phyloP scores from a whole-genome alignment of 2,888 invertebrate species.

The Drepana falcataria region DNA sequence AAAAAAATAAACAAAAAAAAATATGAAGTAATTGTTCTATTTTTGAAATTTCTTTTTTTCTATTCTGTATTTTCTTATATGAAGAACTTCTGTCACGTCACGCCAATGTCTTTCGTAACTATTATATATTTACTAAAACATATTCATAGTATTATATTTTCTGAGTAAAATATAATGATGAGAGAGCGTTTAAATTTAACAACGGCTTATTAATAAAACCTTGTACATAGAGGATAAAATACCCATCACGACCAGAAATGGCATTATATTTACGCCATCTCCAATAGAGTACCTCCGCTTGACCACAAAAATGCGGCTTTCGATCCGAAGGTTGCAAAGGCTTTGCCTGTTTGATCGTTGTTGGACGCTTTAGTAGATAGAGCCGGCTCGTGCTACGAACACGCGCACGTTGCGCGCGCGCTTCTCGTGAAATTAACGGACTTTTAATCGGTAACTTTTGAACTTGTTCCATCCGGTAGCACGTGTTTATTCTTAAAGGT shows the following conservation, averaged over 20 bases:
- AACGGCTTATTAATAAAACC: slow-evolving; percentile 26
- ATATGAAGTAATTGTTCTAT: too few species aligned
- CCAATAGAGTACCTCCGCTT: slow-evolving; percentile 41
- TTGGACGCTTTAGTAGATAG: slow-evolving; percentile 57
- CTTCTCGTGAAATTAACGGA: slow-evolving; percentile 23
- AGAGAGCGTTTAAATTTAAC: too few species aligned
- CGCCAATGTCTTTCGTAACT: too few species aligned
- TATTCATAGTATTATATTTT: too few species aligned
- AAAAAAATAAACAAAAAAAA: too few species aligned
- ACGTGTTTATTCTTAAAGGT: neutral
- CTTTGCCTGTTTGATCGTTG: slow-evolving; percentile 55
- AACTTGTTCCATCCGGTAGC: slow-evolving; percentile 26
- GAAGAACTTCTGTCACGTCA: too few species aligned
- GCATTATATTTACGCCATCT: slow-evolving; percentile 57
- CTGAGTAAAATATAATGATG: too few species aligned
- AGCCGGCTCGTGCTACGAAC: slow-evolving; percentile 47
- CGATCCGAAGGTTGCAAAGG: slow-evolving; percentile 71
- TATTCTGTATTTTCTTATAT: too few species aligned
- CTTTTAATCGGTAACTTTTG: slow-evolving; percentile 10
- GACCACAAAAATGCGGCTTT: slow-evolving; percentile 73
- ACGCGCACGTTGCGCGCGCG: slow-evolving; percentile 52
- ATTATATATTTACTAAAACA: too few species aligned
- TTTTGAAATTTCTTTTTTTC: too few species aligned
- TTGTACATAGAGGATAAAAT: slow-evolving; percentile 50
- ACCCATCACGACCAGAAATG: slow-evolving; percentile 16